Conservation (phyloP, 2,113 vertebrate genomes). For the Phoxinus phoxinus region DNA sequence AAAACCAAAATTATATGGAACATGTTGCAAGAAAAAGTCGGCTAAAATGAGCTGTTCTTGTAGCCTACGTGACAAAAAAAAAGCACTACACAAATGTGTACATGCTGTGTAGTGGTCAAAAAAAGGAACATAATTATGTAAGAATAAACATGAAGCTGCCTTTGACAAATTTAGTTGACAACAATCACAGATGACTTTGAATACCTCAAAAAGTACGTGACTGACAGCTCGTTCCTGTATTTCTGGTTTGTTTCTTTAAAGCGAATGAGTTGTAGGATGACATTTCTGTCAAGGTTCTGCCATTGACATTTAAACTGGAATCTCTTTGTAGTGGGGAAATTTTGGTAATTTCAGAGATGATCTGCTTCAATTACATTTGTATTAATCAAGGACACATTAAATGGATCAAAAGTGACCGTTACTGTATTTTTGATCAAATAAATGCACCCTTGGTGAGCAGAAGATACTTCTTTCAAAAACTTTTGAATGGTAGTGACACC, state of each 20-base stretch:
- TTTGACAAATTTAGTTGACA: background rate
- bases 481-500: background rate
- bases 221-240: slow-evolving; percentile 56
- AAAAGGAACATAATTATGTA: background rate
- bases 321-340: background rate
- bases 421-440: background rate
- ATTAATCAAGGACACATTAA: too few relatives aligned
- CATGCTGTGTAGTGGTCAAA: background rate
- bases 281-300: background rate
- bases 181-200: background rate
- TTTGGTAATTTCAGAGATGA: background rate
- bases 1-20: background rate
- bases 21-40: background rate
- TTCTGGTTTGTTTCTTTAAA: slow-evolving; percentile 53
- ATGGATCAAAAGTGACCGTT: too few relatives aligned
- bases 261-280: background rate
- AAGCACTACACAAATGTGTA: background rate
- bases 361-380: background rate
- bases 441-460: background rate
- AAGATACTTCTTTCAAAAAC: too few relatives aligned
- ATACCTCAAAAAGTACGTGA: background rate
- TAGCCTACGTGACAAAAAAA: background rate
- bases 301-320: background rate
- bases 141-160: background rate
- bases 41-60: background rate